Percentiles rank a stretch among this genome's conserved stretches.
Evolutionary conservation across 2,113 vertebrate genomes (phyloP).

Genomic region (Egretta garzetta): DNA sequence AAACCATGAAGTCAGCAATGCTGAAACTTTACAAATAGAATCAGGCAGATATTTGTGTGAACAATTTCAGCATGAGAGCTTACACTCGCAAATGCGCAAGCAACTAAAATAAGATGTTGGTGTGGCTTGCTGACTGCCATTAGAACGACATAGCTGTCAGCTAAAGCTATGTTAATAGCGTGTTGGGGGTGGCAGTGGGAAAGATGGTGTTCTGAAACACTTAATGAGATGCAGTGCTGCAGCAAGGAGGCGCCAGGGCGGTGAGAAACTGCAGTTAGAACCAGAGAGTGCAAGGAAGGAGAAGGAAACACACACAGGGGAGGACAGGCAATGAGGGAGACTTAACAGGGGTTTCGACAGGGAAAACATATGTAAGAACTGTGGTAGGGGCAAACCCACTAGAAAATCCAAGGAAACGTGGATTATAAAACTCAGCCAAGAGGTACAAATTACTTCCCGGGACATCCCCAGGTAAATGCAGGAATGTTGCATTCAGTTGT

Average conservation of each 20-base stretch:
- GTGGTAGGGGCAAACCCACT: background rate
- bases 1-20: rapidly evolving
- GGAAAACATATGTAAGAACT: background rate
- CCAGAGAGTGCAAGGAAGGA: background rate
- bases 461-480: background rate
- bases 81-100: background rate
- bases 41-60: background rate
- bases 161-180: background rate
- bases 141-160: background rate
- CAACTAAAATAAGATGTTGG: background rate
- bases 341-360: background rate
- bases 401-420: background rate
- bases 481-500: background rate
- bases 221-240: background rate
- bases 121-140: background rate
- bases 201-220: background rate
- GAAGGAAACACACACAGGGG: background rate
- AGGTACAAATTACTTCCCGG: background rate
- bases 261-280: background rate
- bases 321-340: background rate
- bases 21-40: background rate
- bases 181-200: background rate
- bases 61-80: background rate
- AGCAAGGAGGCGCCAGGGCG: background rate
- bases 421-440: background rate